phyloP scores from a whole-genome alignment of 2,113 vertebrate species.

The Thamnophis sirtalis region DNA sequence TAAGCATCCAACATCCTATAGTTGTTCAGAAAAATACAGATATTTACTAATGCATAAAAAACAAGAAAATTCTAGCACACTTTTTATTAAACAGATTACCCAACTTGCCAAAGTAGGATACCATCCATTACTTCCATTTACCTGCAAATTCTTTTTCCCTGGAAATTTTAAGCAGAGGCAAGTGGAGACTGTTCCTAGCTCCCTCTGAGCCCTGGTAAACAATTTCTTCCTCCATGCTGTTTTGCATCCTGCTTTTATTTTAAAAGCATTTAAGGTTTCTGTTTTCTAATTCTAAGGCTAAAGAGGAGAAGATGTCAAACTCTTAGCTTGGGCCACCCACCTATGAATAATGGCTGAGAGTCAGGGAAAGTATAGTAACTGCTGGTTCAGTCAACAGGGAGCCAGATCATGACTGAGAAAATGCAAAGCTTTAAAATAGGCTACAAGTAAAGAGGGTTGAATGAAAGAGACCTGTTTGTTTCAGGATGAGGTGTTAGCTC shows the following conservation, averaged over 20 bases:
- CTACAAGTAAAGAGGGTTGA: not conserved
- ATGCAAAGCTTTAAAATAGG: not conserved
- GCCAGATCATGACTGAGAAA: not conserved
- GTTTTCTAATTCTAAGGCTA: not conserved
- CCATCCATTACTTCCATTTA: not conserved
- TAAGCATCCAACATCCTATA: not conserved
- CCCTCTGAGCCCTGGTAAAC: not conserved
- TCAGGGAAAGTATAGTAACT: not conserved
- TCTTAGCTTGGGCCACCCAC: not conserved
- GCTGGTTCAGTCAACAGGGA: not conserved
- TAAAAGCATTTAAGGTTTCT: not conserved
- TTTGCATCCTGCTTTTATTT: not conserved
- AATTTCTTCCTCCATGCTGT: not conserved
- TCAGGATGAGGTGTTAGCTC: not conserved
- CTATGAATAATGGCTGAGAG: not conserved
- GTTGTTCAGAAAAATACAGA: not conserved
- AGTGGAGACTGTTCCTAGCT: not conserved
- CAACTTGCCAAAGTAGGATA: not conserved
- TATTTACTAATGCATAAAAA: not conserved
- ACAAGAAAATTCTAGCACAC: not conserved
- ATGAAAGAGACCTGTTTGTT: not conserved
- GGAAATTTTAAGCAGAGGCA: not conserved
- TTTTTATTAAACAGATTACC: not conserved
- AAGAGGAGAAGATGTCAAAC: not conserved
- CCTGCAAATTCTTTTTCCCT: not conserved